Evolutionary conservation across 2,113 vertebrate species (phyloP).

Genomic region (Chiloscyllium plagiosum): DNA sequence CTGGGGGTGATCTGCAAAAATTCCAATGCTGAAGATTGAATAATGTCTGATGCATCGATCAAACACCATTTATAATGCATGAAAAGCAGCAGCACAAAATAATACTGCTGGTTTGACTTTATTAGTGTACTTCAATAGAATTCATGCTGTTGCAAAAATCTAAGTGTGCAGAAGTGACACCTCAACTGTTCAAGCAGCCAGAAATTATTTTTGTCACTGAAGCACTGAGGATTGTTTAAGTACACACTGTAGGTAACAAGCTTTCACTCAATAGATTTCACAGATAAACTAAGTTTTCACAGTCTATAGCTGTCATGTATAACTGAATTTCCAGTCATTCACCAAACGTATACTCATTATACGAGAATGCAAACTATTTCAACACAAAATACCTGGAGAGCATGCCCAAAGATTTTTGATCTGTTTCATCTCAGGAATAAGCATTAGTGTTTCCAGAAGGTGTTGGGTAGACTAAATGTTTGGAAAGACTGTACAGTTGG

Average conservation of each 20-base stretch:
- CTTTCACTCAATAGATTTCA: background rate
- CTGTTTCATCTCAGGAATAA: background rate
- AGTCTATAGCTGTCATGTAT: background rate
- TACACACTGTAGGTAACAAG: background rate
- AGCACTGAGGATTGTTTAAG: background rate
- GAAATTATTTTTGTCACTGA: background rate
- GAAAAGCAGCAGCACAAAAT: background rate
- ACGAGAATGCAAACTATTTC: background rate
- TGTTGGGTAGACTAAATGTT: background rate
- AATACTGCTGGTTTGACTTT: background rate
- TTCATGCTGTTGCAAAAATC: background rate
- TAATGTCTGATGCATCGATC: background rate
- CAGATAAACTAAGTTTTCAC: background rate
- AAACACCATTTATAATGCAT: background rate
- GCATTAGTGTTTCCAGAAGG: background rate
- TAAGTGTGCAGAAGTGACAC: background rate
- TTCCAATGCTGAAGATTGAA: background rate
- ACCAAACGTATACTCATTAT: background rate
- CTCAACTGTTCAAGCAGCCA: background rate
- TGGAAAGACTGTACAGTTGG: background rate
- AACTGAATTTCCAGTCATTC: background rate
- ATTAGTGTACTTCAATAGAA: background rate
- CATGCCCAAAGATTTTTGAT: background rate
- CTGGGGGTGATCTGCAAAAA: background rate
- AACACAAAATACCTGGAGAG: background rate